A percentile compares a stretch with the other conserved stretches of the same genome.
phyloP scores from a whole-genome alignment of 30 jellyfish, hydroid and myxozoan species.

The Pelagia noctiluca region DNA sequence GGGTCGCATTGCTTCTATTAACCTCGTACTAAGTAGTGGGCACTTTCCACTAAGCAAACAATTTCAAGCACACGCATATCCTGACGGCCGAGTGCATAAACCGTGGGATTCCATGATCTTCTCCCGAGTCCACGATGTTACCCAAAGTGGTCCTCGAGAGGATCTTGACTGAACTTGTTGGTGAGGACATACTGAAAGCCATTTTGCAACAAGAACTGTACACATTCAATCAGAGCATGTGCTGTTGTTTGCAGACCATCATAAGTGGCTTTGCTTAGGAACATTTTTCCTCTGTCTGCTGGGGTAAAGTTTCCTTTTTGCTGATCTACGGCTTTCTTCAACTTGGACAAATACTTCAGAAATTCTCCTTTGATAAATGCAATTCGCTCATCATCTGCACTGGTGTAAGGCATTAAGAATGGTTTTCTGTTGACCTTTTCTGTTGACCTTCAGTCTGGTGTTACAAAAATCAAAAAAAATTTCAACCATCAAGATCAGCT shows the following conservation, averaged over 20 bases:
- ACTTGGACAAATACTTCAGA: slow-evolving; percentile 30
- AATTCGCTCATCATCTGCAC: slow-evolving; percentile 61
- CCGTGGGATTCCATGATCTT: slow-evolving; percentile 57
- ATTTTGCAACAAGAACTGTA: slow-evolving; percentile 37
- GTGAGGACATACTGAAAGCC: slow-evolving; percentile 58
- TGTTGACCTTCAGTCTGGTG: slow-evolving; percentile 34
- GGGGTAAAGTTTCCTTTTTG: slow-evolving; percentile 31
- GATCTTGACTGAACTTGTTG: slow-evolving; percentile 60
- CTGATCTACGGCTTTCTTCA: slow-evolving; percentile 35
- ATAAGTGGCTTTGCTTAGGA: slow-evolving; percentile 54
- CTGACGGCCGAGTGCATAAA: slow-evolving; percentile 46
- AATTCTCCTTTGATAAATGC: slow-evolving; percentile 56
- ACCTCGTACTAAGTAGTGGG: too few species aligned
- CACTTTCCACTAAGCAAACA: too few species aligned
- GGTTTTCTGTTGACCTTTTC: slow-evolving; percentile 60
- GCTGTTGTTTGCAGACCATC: slow-evolving; percentile 64
- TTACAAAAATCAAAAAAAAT: slow-evolving; percentile 30
- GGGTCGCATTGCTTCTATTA: too few species aligned
- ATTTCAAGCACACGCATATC: too few species aligned
- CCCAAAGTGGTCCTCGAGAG: slow-evolving; percentile 70
- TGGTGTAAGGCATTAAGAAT: slow-evolving; percentile 53
- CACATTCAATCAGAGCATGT: slow-evolving; percentile 47
- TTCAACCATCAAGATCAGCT: slow-evolving; percentile 43
- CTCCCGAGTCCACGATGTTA: slow-evolving; percentile 61
- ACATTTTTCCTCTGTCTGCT: slow-evolving; percentile 44